Evolutionary conservation across 1,140 invertebrate genomes (phyloP).

Genomic region (Lasioglossum baleicum): DNA sequence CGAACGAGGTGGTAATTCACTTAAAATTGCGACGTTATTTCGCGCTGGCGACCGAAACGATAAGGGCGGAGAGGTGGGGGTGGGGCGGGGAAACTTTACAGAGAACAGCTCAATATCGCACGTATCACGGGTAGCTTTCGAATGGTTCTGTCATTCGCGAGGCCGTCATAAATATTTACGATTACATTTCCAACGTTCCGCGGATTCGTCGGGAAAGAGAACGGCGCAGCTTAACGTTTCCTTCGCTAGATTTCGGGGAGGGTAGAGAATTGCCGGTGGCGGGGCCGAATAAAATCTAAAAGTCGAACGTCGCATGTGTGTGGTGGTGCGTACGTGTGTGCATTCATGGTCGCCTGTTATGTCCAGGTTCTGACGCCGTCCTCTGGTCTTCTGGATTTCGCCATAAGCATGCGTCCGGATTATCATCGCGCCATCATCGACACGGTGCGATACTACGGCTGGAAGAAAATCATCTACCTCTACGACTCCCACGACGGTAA

Average conservation of each 20-base stretch:
- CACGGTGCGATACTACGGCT: slow-evolving; percentile 93
- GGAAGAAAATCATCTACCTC: slow-evolving; percentile 95
- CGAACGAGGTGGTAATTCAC: not conserved
- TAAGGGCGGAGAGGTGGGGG: not conserved
- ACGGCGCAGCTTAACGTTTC: slow-evolving; percentile 11
- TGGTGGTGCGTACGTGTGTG: not conserved
- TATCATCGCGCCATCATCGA: slow-evolving; percentile 96
- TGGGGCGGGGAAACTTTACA: not conserved
- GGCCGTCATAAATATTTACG: slow-evolving; percentile 30
- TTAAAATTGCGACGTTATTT: slow-evolving; percentile 2
- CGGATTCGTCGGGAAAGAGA: not conserved
- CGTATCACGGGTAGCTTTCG: not conserved
- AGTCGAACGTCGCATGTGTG: not conserved
- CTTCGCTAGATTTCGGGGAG: not conserved
- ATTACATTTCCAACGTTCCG: slow-evolving; percentile 6
- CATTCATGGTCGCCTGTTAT: not conserved
- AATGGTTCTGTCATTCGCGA: too few relatives aligned
- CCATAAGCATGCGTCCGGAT: slow-evolving; percentile 95
- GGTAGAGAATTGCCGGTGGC: not conserved
- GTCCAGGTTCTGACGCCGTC: slow-evolving; percentile 88
- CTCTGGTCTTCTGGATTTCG: slow-evolving; percentile 92
- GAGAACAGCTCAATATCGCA: not conserved
- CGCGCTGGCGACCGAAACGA: not conserved
- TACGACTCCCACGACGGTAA: slow-evolving; percentile 97
- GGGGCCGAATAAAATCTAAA: slow-evolving; percentile 23